Evolutionary conservation across 2,888 invertebrate genomes (phyloP).

Genomic region (Andrena flavipes): DNA sequence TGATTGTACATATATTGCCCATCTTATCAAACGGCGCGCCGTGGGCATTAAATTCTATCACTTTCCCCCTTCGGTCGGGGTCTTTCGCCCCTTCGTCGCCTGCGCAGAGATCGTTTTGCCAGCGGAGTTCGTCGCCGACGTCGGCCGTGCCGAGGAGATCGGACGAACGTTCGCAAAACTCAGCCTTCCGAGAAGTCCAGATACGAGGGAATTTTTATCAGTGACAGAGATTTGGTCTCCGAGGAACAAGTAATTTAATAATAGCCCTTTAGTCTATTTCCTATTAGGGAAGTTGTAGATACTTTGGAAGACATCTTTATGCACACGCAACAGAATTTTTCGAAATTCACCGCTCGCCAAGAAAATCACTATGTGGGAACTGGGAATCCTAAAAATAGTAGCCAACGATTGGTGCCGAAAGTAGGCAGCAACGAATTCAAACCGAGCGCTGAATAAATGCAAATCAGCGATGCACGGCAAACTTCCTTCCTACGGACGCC

Average conservation of each 20-base stretch:
- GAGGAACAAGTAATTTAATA: too few relatives aligned
- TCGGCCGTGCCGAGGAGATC: constrained; percentile 9
- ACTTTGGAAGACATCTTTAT: too few relatives aligned
- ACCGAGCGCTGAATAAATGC: constrained; percentile 24
- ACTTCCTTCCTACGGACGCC: constrained; percentile 32
- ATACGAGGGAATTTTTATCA: not conserved
- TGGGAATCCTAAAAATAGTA: not conserved
- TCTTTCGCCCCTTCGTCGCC: constrained; percentile 16
- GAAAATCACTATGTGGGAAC: not conserved
- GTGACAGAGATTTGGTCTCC: too few relatives aligned
- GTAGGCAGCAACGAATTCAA: constrained; percentile 3
- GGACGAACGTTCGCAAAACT: not conserved
- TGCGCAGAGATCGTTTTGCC: not conserved
- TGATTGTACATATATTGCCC: constrained; percentile 73
- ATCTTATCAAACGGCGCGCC: constrained; percentile 73
- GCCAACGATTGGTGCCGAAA: constrained; percentile 1
- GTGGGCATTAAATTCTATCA: constrained; percentile 72
- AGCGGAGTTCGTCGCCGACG: not conserved
- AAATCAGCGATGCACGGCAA: constrained; percentile 9
- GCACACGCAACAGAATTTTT: too few relatives aligned
- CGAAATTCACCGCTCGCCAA: not conserved
- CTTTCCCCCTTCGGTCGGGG: constrained; percentile 46
- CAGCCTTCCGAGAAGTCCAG: not conserved
- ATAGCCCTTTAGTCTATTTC: too few relatives aligned
- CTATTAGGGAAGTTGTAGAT: too few relatives aligned